Base-by-base conservation (phyloP, 2,113 vertebrate genomes). In the Chionis minor region DNA sequence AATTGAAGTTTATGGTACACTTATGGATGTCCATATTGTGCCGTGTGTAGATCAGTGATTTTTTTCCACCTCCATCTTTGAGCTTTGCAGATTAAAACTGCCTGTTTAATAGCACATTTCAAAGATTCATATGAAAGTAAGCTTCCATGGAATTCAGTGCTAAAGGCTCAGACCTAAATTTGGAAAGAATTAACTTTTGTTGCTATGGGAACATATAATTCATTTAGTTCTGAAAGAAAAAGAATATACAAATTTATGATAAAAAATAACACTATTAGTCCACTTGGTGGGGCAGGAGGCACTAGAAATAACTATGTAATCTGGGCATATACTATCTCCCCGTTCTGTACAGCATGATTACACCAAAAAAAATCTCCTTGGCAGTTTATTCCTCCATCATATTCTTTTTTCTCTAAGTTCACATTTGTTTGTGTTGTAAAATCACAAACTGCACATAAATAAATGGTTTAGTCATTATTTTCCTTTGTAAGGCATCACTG, bases 261-360 rank as follows among this genome's bases (percentile, higher is more conserved):
- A 95, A 97, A 97, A 98, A 96, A 97, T 98, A 98, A 97, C 98
- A 98, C 95, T 90, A 94, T 98, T 95, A 98, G 98, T 98, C 99
- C 99, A 99, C 99, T 98, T 98, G 99, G 99, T 99, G 99, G 99
- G 98, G 99, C 98, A 98, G 98, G 98, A 99, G 98, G 96, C 98
- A 98, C 87, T 98, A 90, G 98, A 98, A 98, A 97, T 95, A 91
- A 74, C 81, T 67, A 24, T 58, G 75, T 91, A 89, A 97, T 97
- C 42, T 70, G 77, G 69, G 70, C 45, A 63, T 80, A 62, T 88
- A 66, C 88, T 92, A 92, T 81, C 59, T 95, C 78, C 56, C 30
- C 85, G 40, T 93, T 86, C 66, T 81, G 33, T 93, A 70, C 47
- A 96, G 30, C 75, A 32, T 95, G 82, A 97, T 94, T 92, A 81